These are phyloP conservation scores for Acrobasis consociella DNA, from an alignment of 2,888 invertebrate species.

Conservation along the genomic window DNA sequence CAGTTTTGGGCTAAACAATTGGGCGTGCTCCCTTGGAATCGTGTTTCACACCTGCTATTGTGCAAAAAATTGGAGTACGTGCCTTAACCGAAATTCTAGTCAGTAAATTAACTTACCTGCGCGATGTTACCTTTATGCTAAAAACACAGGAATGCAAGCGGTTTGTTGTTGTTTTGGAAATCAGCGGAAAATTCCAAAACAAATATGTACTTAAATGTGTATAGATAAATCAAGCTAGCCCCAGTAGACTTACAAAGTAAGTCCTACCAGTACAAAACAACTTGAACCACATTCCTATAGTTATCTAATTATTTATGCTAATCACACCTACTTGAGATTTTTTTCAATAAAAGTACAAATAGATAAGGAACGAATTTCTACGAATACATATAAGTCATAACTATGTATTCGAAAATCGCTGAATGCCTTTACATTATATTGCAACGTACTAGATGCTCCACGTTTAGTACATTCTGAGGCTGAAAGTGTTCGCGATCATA, in stretches of 20 bases:
- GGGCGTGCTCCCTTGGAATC: slow-evolving; percentile 38
- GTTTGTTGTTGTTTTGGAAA: neutral
- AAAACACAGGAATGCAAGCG: slow-evolving; percentile 1
- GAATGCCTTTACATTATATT: neutral
- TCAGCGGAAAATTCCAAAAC: too few relatives aligned
- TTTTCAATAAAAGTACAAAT: too few relatives aligned
- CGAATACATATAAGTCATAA: neutral
- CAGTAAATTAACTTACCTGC: slow-evolving; percentile 45
- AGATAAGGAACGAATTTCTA: too few relatives aligned
- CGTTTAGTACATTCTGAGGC: slow-evolving; percentile 11
- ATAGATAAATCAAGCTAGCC: too few relatives aligned
- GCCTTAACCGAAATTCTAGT: slow-evolving; percentile 37
- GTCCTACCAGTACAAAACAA: too few relatives aligned
- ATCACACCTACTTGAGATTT: too few relatives aligned
- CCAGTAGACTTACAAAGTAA: too few relatives aligned
- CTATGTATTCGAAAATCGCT: neutral
- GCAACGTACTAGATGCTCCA: neutral
- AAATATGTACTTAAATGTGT: too few relatives aligned
- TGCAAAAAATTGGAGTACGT: slow-evolving; percentile 55
- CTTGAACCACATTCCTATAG: too few relatives aligned
- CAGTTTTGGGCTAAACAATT: slow-evolving; percentile 48
- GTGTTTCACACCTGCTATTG: slow-evolving; percentile 54
- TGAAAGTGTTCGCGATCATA: slow-evolving; percentile 60
- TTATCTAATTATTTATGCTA: too few relatives aligned
- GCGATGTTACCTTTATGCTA: slow-evolving; percentile 21